Evolutionary conservation across 1,140 invertebrate species (phyloP), one percentile per base, ranked within the genome.

Genomic region (Pachyrhynchus sulphureomaculatus): DNA sequence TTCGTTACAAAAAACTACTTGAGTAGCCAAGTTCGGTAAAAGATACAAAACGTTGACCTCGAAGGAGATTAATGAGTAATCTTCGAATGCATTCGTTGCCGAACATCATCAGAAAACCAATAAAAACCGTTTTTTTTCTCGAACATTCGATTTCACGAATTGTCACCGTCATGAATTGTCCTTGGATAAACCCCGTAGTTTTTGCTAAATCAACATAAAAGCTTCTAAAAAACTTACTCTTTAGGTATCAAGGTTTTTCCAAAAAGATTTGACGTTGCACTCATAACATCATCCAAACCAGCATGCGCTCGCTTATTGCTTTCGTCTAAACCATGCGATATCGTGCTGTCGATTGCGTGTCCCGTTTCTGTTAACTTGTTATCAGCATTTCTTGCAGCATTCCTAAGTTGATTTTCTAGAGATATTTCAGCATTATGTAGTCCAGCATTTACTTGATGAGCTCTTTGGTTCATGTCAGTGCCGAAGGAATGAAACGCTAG

Each of bases 231-330:
- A 26, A 47, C 24, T 62, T 66, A 57, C 57, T 68, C 63, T 65
- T 68, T 56, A 9, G 60, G 51, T 23, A 56, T 41, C 23, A 67
- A 37, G 6, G 53, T 45, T 41, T 69, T 69, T 8, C 64, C 62
- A 34, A 72, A 68, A 24, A 72, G 39, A 49, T 67, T 62, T 2
- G 58, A 23, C 12, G 66, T 48, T 15, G 61, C 36, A 51, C 63
- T 53, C n/a, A 48, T 58, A 0, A 53, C 32, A 26, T 71, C 68
- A 17, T 64, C 60, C 6, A 68, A 52, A 24, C 65, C 70, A 48
- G 62, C 60, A 54, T 72, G 67, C 0, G 65, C 61, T 41, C 49
- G 62, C 49, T 67, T 66, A 34, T 67, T 69, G 10, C 56, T 37
- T 44, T 71, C 71, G 2, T 71, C 66, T 4, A 68, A 47, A 17